Evolutionary conservation across 2,888 invertebrate species (phyloP).

Genomic region (Tuberolachnus salignus): DNA sequence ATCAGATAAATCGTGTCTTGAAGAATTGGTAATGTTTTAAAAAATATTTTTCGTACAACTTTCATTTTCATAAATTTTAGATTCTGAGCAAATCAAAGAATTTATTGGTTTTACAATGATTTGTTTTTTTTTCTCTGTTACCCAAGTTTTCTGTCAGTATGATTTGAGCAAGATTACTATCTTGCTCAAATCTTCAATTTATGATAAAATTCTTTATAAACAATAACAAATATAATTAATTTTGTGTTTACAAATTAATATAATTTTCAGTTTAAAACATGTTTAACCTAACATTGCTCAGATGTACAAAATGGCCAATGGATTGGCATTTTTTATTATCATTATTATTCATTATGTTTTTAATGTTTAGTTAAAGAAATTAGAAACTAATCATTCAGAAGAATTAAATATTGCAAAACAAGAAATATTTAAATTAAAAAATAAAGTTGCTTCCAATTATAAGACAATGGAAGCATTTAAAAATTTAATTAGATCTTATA

Average conservation of each 20-base stretch:
- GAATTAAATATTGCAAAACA: slow-evolving; percentile 47
- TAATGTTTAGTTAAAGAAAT: slow-evolving; percentile 44
- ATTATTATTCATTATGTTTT: neutral
- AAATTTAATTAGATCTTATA: slow-evolving; percentile 36
- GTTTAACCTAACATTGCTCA: too few relatives aligned
- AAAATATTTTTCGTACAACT: neutral
- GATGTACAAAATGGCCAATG: too few relatives aligned
- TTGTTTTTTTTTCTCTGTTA: neutral
- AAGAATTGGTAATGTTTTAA: slow-evolving; percentile 44
- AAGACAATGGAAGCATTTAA: slow-evolving; percentile 50
- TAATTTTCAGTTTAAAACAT: too few relatives aligned
- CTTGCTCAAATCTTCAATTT: too few relatives aligned
- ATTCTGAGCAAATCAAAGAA: neutral
- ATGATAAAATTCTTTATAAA: too few relatives aligned
- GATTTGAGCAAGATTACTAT: too few relatives aligned
- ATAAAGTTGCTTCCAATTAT: slow-evolving; percentile 16
- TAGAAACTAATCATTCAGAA: slow-evolving; percentile 47
- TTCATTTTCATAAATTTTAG: neutral
- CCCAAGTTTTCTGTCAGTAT: too few relatives aligned
- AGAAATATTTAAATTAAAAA: slow-evolving; percentile 43
- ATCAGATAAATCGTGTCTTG: slow-evolving; percentile 49
- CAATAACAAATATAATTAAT: too few relatives aligned
- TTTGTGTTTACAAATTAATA: too few relatives aligned
- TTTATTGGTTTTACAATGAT: neutral
- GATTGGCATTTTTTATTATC: too few relatives aligned